Percentiles rank a stretch among this genome's conserved stretches.
Conservation (phyloP, 2,797 vertebrate genomes). For the Triplophysa bombifrons region DNA sequence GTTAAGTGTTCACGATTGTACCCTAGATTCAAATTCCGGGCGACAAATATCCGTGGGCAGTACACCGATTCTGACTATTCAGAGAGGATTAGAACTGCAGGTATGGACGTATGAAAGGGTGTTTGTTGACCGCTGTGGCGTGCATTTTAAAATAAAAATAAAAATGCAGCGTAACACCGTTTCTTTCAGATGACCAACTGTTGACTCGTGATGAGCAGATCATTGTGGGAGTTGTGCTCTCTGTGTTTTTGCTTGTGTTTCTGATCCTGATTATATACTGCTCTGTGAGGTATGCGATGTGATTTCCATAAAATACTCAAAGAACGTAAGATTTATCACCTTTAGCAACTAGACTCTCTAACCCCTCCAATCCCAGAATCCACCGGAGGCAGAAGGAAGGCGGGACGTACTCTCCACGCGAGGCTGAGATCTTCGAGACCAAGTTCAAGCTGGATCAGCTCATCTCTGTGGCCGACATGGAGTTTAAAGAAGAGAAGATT, state of each 20-base stretch:
- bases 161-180: background rate
- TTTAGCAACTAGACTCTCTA: constrained; percentile 31
- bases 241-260: constrained; percentile 87
- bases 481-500: constrained; percentile 95
- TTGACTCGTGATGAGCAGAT: constrained; percentile 91
- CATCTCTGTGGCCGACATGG: constrained; percentile 94
- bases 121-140: background rate
- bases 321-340: background rate
- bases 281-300: constrained; percentile 83
- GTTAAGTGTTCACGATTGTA: constrained; percentile 35
- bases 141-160: background rate
- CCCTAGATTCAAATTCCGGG: constrained; percentile 95
- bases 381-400: constrained; percentile 96
- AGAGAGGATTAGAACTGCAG: constrained; percentile 87
- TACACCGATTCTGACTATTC: constrained; percentile 95
- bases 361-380: constrained; percentile 74
- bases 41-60: constrained; percentile 88
- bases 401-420: constrained; percentile 92
- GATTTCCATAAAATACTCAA: background rate
- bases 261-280: constrained; percentile 88
- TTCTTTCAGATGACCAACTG: constrained; percentile 76
- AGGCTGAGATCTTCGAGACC: constrained; percentile 96
- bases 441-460: constrained; percentile 97
- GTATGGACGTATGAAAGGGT: constrained; percentile 64
- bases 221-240: constrained; percentile 90